phyloP scores from a whole-genome alignment of 2,113 vertebrate genomes.

The Noctilio leporinus region DNA sequence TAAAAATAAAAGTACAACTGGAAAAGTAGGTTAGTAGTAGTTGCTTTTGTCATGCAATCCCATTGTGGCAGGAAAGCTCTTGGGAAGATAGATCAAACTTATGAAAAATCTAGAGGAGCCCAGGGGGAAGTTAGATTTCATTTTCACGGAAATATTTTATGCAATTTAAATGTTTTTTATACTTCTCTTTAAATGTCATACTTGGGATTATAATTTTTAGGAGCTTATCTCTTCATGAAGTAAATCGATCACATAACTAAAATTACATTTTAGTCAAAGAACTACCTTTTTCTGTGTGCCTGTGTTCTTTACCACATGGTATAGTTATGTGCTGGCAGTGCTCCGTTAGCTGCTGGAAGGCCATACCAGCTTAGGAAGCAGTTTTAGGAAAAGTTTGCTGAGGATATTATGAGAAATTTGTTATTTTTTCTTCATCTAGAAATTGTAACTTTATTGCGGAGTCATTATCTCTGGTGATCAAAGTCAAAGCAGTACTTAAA shows the following conservation, averaged over 20 bases:
- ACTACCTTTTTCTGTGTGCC: not conserved
- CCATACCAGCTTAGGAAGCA: not conserved
- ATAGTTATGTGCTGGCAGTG: not conserved
- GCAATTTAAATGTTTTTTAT: not conserved
- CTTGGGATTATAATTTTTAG: not conserved
- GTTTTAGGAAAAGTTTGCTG: not conserved
- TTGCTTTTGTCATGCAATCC: not conserved
- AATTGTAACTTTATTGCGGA: not conserved
- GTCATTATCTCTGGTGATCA: not conserved
- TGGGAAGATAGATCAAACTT: not conserved
- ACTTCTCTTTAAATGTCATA: not conserved
- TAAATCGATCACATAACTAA: not conserved
- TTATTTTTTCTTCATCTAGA: not conserved
- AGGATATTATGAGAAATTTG: not conserved
- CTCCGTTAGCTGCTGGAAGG: not conserved
- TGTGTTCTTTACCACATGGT: not conserved
- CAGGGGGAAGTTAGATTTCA: not conserved
- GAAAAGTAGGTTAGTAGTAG: not conserved
- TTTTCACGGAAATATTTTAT: not conserved
- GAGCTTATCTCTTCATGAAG: not conserved
- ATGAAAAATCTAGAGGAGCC: not conserved
- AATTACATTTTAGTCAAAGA: not conserved
- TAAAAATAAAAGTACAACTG: not conserved
- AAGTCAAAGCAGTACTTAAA: not conserved
- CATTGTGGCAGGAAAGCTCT: not conserved